Conservation (phyloP, 2,113 vertebrate species). For the Empidonax alnorum region DNA sequence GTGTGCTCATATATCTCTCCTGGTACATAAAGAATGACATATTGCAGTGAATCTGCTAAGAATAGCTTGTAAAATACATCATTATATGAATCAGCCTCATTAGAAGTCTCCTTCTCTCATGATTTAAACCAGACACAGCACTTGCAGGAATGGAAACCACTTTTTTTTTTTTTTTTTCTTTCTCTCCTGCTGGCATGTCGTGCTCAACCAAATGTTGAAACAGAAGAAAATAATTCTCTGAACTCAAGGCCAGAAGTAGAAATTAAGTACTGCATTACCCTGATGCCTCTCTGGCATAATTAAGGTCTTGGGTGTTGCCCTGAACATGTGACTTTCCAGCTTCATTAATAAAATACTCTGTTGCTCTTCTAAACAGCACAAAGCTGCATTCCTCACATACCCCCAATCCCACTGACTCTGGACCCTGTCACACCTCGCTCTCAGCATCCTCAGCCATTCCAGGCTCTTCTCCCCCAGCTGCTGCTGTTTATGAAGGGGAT, state of each 20-base stretch:
- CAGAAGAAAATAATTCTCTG: constrained; percentile 46
- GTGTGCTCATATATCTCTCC: constrained; percentile 34
- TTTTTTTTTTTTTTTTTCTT: background rate
- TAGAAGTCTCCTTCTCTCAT: constrained; percentile 54
- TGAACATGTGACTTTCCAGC: background rate
- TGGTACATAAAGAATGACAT: constrained; percentile 55
- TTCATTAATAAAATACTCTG: background rate
- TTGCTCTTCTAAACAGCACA: background rate
- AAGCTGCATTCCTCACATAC: constrained; percentile 31
- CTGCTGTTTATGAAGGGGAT: constrained; percentile 57
- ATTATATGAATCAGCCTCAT: constrained; percentile 70
- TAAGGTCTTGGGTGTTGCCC: constrained; percentile 34
- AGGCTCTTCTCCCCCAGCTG: constrained; percentile 34
- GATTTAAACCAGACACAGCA: constrained; percentile 66
- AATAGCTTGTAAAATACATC: constrained; percentile 72
- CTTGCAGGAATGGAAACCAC: constrained; percentile 43
- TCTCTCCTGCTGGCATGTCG: constrained; percentile 24
- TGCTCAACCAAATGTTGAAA: constrained; percentile 35
- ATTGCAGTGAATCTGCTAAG: constrained; percentile 67
- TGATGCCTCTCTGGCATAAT: constrained; percentile 19
- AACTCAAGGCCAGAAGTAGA: constrained; percentile 36
- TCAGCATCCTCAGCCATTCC: constrained; percentile 24
- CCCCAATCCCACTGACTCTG: constrained; percentile 25
- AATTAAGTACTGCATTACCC: background rate
- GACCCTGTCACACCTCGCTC: constrained; percentile 15